phyloP scores from a whole-genome alignment of 2,888 invertebrate genomes.

The Pogonocherus hispidulus region DNA sequence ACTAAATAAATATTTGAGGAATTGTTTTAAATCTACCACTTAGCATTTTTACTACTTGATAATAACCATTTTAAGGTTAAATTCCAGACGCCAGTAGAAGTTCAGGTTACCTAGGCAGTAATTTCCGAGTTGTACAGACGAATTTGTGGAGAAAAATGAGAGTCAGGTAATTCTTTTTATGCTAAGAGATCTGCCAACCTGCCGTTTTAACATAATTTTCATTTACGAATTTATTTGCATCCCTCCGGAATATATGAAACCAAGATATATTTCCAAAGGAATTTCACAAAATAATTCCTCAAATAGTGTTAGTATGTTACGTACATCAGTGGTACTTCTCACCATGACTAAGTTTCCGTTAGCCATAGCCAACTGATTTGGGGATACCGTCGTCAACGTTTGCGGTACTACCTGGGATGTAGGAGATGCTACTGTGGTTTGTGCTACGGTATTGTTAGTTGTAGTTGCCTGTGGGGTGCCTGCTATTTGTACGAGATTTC shows the following conservation, averaged over 20 bases:
- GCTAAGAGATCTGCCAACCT: no score
- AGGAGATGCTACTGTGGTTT: slow-evolving; percentile 64
- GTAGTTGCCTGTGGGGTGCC: slow-evolving; percentile 66
- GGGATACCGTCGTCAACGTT: slow-evolving; percentile 68
- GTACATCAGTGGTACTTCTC: slow-evolving; percentile 67
- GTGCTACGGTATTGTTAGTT: slow-evolving; percentile 59
- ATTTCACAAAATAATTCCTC: not conserved
- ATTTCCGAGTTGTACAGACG: no score
- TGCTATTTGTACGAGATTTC: slow-evolving; percentile 81
- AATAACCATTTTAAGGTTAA: no score
- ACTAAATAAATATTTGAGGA: not conserved
- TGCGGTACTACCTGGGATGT: slow-evolving; percentile 67
- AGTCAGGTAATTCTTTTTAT: no score
- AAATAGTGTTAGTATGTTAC: slow-evolving; percentile 41
- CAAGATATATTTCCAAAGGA: not conserved
- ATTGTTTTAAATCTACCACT: not conserved
- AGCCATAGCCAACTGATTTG: slow-evolving; percentile 72
- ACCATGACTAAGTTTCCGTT: slow-evolving; percentile 86
- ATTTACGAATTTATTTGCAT: no score
- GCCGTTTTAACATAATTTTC: no score
- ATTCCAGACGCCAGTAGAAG: no score
- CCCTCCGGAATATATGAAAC: no score
- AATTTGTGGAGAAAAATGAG: no score
- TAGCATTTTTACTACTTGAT: no score
- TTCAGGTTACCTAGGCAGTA: no score